Evolutionary conservation across 2,797 vertebrate species (phyloP), one percentile per base, ranked within the genome.

Genomic region (Pangasius macronema): DNA sequence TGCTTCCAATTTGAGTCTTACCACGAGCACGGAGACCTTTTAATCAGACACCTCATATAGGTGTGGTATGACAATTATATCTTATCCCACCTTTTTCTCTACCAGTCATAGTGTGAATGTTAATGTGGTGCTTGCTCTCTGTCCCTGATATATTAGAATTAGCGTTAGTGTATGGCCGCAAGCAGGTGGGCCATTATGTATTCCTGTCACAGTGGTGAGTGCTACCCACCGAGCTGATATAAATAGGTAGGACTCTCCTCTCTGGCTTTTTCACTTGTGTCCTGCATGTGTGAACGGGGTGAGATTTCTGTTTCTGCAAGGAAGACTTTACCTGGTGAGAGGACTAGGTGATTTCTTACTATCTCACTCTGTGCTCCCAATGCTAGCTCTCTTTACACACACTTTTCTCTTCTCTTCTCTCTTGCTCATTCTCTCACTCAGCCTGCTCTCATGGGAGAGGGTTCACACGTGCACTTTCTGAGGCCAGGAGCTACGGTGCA

Each of bases 181-280:
- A 81, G 79, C 92, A 93, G 92, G 92, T 92, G 90, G 89, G 89
- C 91, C 93, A 95, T 91, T 95, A 94, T 90, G 88, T 89, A 95
- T 95, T 94, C 93, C 92, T 90, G 91, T 93, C 95, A 95, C 92
- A 91, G 93, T 89, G 91, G 85, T 89, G 93, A 91, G 92, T 92
- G 89, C 90, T 91, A 92, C 93, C 93, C 91, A 92, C 33, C 13
- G 93, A 93, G 91, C 92, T 89, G 92, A 92, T 91, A 94, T 94
- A 95, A 96, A 95, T 95, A 94, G 95, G 92, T 92, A 61, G 86
- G 82, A 89, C 93, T 94, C 93, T 92, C 93, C 92, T 83, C 75
- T 92, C 55, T 87, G 87, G 91, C 88, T 94, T 95, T 93, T 94
- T 95, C 92, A 91, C 93, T 91, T 90, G 89, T 94, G 92, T 95